Evolutionary conservation across 2,113 vertebrate genomes (phyloP), one percentile per base, ranked within the genome.

Genomic region (Rhabdornis inornatus): DNA sequence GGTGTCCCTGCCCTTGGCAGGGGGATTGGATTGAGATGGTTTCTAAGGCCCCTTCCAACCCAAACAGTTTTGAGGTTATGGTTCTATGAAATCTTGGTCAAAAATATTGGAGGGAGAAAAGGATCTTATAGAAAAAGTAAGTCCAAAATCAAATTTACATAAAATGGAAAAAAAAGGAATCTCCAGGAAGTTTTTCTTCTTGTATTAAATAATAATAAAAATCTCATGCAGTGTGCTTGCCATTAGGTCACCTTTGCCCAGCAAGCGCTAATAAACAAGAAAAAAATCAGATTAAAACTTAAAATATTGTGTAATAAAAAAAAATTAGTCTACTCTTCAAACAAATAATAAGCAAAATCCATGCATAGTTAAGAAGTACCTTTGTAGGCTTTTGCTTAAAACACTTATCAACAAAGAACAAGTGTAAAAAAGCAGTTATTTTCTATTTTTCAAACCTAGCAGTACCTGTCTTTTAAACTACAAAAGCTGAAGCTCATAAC

Each of bases 321-420:
- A 94, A 76, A 44, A 47, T 68, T 24, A 78, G 59, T 90, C 15
- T 68, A 90, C 13, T 45, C 22, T 93, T 94, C 65, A 81, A 95
- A 91, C 24, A 94, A 95, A 94, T 20, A 87, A 81, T 89, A 92
- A 90, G 66, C 83, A 88, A 94, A 97, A 87, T 74, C 90, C 92
- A 96, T 91, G 91, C 95, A 94, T 6, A 87, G 75, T 68, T 64
- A 78, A 94, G 65, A 85, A 94, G 30, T 56, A 91, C 86, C 37
- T 96, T 89, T 24, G n/a, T 77, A 85, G 92, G 33, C 50, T 93
- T 95, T 82, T 84, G 78, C 35, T 95, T 95, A 8, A 76, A 96
- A 90, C 15, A 63, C 13, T 86, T 68, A 61, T 17, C 40, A 61
- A 88, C 21, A 74, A 81, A 79, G 77, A 94, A 63, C 25, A 61